phyloP scores from a whole-genome alignment of 2,113 vertebrate species.

The Uropsilus gracilis region DNA sequence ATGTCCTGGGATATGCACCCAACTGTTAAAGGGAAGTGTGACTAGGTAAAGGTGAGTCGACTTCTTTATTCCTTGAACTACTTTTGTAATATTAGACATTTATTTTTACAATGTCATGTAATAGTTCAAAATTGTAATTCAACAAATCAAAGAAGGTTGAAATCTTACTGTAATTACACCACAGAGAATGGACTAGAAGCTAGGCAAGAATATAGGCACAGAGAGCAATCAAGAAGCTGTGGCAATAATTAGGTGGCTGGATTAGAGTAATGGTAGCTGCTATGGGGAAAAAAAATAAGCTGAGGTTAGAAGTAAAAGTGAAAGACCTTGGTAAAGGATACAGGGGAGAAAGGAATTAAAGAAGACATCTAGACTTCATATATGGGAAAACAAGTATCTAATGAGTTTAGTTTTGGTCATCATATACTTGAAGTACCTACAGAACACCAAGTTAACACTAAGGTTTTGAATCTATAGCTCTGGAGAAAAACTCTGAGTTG shows the following conservation, averaged over 20 bases:
- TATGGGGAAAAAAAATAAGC: background rate
- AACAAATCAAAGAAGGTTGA: background rate
- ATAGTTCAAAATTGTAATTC: background rate
- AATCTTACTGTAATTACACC: background rate
- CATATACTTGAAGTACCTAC: background rate
- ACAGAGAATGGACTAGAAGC: background rate
- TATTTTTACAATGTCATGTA: background rate
- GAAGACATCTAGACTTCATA: conserved; percentile 8
- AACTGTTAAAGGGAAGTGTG: background rate
- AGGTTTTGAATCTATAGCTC: background rate
- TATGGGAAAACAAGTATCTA: background rate
- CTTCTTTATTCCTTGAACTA: conserved; percentile 9
- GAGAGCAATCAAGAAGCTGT: background rate
- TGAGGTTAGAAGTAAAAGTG: background rate
- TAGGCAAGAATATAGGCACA: background rate
- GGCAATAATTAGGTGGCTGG: background rate
- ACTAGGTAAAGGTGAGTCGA: background rate
- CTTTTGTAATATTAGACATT: background rate
- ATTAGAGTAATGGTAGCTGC: background rate
- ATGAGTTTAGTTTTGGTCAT: background rate
- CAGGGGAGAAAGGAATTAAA: background rate
- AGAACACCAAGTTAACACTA: background rate
- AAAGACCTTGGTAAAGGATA: background rate
- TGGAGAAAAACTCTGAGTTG: background rate
- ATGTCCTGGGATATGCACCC: background rate